A percentile compares a stretch with the other conserved stretches of the same genome.
phyloP scores from a whole-genome alignment of 2,113 vertebrate species.

The Pimephales promelas region DNA sequence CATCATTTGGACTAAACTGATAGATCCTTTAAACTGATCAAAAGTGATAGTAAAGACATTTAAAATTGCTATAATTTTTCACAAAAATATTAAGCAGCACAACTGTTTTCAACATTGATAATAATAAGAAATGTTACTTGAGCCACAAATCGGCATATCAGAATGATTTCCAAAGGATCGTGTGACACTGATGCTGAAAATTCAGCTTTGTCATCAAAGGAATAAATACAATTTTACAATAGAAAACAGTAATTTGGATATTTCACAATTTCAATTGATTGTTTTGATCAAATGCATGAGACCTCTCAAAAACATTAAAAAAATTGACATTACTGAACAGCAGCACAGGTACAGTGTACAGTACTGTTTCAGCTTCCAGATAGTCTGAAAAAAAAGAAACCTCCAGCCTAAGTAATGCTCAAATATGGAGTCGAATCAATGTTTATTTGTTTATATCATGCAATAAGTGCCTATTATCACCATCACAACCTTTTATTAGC shows the following conservation, averaged over 20 bases:
- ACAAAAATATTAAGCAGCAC: background rate
- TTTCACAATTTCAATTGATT: background rate
- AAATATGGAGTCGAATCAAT: background rate
- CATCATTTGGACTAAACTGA: no score
- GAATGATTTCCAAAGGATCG: background rate
- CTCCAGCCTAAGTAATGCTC: background rate
- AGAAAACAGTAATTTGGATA: background rate
- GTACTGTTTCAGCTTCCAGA: background rate
- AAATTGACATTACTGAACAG: no score
- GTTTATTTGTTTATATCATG: background rate
- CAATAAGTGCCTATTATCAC: background rate
- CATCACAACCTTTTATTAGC: slow-evolving; percentile 6
- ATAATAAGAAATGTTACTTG: background rate
- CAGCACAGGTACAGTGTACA: no score
- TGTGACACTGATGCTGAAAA: background rate
- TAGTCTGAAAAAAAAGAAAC: background rate
- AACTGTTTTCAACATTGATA: background rate
- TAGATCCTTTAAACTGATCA: background rate
- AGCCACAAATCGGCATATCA: background rate
- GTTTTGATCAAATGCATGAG: no score
- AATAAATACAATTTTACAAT: background rate
- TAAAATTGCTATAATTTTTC: background rate
- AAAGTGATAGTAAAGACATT: background rate
- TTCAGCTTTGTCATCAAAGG: background rate
- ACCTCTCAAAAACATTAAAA: no score